Evolutionary conservation across 2,888 invertebrate genomes (phyloP).

Genomic region (Anagyrus pseudococci): DNA sequence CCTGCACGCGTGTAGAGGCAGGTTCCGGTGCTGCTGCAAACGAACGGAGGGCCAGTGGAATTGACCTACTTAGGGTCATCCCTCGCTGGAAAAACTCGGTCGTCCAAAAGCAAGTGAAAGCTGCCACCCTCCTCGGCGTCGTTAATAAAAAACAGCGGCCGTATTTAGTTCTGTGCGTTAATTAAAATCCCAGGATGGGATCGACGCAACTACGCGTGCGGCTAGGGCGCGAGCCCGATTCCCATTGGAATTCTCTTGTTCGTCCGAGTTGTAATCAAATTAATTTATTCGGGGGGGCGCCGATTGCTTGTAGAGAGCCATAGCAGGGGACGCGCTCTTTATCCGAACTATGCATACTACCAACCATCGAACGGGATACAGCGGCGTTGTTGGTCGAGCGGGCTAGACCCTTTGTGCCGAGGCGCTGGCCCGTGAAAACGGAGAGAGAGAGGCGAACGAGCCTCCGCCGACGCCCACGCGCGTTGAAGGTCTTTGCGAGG

Average conservation of each 20-base stretch:
- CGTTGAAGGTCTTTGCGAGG: not conserved
- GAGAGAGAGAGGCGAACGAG: not conserved
- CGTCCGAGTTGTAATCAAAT: constrained; percentile 26
- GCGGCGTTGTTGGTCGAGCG: not conserved
- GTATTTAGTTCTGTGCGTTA: not conserved
- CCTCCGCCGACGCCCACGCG: not conserved
- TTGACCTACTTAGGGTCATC: too few relatives aligned
- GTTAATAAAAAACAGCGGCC: not conserved
- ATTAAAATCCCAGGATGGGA: constrained; percentile 12
- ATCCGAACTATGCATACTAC: too few relatives aligned
- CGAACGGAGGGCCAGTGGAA: too few relatives aligned
- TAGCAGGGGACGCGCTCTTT: not conserved
- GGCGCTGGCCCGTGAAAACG: constrained; percentile 26
- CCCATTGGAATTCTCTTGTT: not conserved
- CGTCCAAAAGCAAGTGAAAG: too few relatives aligned
- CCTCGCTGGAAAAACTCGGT: too few relatives aligned
- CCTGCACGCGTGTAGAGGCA: too few relatives aligned
- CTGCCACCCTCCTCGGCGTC: too few relatives aligned
- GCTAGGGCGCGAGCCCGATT: too few relatives aligned
- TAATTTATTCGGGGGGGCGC: constrained; percentile 13
- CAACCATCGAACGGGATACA: too few relatives aligned
- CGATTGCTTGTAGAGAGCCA: not conserved
- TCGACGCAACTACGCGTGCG: too few relatives aligned
- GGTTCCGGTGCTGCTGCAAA: too few relatives aligned
- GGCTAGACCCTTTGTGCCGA: constrained; percentile 8